Percentiles rank a stretch among this genome's conserved stretches.
phyloP scores from a whole-genome alignment of 2,113 vertebrate genomes.

The Siphamia tubifer region DNA sequence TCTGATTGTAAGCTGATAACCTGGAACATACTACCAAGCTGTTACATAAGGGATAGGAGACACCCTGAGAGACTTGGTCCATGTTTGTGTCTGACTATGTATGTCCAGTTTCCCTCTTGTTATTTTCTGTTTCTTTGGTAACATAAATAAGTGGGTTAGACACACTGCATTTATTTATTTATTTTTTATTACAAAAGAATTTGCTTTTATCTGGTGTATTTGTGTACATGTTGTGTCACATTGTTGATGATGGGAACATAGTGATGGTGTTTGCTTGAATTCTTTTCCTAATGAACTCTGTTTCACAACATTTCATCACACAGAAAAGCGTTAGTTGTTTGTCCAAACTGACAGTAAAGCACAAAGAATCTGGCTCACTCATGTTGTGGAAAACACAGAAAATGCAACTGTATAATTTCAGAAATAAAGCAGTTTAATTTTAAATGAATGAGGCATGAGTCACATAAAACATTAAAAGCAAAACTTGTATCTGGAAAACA shows the following conservation, averaged over 20 bases:
- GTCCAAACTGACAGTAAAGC: neutral
- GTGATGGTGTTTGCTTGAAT: neutral
- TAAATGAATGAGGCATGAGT: neutral
- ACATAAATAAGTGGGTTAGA: slow-evolving; percentile 42
- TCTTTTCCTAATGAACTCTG: slow-evolving; percentile 17
- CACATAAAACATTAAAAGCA: slow-evolving; percentile 14
- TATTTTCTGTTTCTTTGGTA: slow-evolving; percentile 40
- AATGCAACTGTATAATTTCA: neutral
- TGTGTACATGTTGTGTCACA: neutral
- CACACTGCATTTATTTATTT: slow-evolving; percentile 9
- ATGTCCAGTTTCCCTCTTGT: slow-evolving; percentile 19
- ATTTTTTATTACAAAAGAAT: slow-evolving; percentile 28
- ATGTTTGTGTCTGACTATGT: slow-evolving; percentile 7
- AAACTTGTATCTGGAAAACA: neutral
- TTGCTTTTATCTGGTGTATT: neutral
- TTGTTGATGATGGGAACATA: slow-evolving; percentile 15
- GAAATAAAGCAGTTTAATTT: neutral
- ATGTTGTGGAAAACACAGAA: neutral
- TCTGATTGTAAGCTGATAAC: slow-evolving; percentile 64
- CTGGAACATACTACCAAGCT: slow-evolving; percentile 39
- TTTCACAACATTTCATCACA: slow-evolving; percentile 8
- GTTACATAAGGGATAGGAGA: slow-evolving; percentile 61
- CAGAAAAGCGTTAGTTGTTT: neutral
- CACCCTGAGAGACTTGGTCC: slow-evolving; percentile 18
- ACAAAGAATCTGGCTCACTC: neutral